Conservation (phyloP, 1,140 invertebrate species). For the Reticulitermes speratus region DNA sequence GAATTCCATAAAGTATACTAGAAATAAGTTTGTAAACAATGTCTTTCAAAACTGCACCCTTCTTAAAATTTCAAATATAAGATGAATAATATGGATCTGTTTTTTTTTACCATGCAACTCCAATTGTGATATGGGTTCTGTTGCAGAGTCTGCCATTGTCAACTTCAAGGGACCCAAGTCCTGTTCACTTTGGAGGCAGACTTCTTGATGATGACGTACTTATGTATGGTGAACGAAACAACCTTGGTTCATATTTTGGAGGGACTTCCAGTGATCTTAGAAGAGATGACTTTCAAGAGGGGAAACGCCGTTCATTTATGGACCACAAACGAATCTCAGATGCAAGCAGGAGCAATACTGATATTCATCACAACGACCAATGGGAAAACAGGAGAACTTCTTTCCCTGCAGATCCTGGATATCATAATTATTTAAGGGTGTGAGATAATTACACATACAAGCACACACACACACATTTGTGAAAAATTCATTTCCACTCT, state of each 20-base stretch:
- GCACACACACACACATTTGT: neutral
- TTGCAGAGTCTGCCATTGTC: conserved; percentile 28
- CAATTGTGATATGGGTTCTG: neutral
- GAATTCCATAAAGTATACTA: too few relatives aligned
- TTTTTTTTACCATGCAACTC: neutral
- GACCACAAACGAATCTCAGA: conserved; percentile 15
- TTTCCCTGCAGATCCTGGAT: conserved; percentile 22
- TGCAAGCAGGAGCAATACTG: conserved; percentile 13
- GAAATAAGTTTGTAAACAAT: too few relatives aligned
- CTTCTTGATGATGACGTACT: conserved; percentile 29
- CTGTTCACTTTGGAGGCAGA: conserved; percentile 26
- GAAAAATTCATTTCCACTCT: neutral
- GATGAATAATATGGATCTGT: too few relatives aligned
- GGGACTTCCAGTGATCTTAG: conserved; percentile 13
- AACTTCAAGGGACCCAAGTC: conserved; percentile 24
- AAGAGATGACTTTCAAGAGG: conserved; percentile 25
- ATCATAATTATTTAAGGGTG: conserved; percentile 32
- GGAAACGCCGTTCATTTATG: neutral
- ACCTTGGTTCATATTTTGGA: neutral
- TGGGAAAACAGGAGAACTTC: conserved; percentile 30
- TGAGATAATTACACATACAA: conserved; percentile 14
- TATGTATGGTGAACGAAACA: conserved; percentile 21
- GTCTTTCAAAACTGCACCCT: too few relatives aligned
- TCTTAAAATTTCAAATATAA: too few relatives aligned
- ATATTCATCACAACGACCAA: conserved; percentile 11